Evolutionary conservation across 2,888 invertebrate species (phyloP), one percentile per base, ranked within the genome.

Genomic region (Ctenicera cuprea): DNA sequence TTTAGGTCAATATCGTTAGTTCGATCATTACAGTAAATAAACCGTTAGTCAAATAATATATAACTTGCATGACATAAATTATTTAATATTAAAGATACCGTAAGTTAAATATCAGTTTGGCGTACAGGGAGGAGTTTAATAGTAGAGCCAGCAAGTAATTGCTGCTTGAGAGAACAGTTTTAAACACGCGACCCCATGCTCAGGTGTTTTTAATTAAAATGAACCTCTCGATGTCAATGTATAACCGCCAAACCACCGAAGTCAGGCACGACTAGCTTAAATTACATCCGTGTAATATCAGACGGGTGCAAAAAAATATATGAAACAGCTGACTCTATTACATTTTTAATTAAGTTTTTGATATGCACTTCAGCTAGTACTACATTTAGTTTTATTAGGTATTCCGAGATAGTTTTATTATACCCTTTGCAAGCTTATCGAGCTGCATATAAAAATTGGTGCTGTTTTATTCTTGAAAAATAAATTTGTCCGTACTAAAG

Each of bases 131-230:
- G 70, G 74, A 61, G 74, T 50, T 37, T 59, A 52, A 70, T 70
- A 52, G 64, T 38, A 70, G 45, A 68, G 68, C 41, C 30, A 41
- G 73, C 67, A 66, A 57, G 73, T 71, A 70, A 73, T 71, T 68
- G 72, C 68, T 68, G 61, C 72, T 74, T 70, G 69, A 74, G 69
- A 76, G 72, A 74, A 64, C 74, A 69, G 73, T 71, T 74, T 74
- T 70, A 74, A 73, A 73, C 77, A 77, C 75, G 77, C 77, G 73
- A 77, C 71, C 67, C 48, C 50, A 45, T 65, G 74, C 71, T 75
- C 75, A 77, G 77, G 75, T 73, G 74, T 73, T 76, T 77, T 76
- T 77, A 77, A 77, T 77, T 77, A 77, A 77, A 74, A 76, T 76
- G 66, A 70, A 76, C 74, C 77, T 76, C 73, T 76, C 74, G 72